phyloP scores from a whole-genome alignment of 2,113 vertebrate genomes.

The Sylvia atricapilla region DNA sequence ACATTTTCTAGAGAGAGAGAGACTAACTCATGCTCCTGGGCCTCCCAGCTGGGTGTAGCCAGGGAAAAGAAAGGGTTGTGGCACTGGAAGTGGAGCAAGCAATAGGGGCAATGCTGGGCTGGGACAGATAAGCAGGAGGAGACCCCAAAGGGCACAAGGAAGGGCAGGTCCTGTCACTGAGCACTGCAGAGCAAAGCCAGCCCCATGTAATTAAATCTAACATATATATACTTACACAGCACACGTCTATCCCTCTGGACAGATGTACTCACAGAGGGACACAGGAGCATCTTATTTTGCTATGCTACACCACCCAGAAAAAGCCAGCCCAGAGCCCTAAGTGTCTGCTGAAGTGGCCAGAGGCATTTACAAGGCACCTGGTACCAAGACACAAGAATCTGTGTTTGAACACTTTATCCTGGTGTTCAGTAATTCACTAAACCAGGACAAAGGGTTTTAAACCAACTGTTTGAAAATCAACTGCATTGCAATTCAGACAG shows the following conservation, averaged over 20 bases:
- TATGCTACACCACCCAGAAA: not conserved
- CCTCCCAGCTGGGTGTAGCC: not conserved
- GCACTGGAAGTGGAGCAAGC: not conserved
- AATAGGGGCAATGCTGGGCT: not conserved
- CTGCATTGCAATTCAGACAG: conserved; percentile 10
- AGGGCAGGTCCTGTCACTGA: not conserved
- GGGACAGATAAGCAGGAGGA: not conserved
- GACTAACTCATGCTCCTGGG: not conserved
- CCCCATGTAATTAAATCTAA: rapidly evolving
- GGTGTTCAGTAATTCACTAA: conserved; percentile 30
- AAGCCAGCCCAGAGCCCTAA: not conserved
- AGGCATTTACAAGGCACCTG: not conserved
- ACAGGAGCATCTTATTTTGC: not conserved
- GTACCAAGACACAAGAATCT: not conserved
- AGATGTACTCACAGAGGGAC: not conserved
- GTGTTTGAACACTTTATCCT: not conserved
- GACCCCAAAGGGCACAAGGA: not conserved
- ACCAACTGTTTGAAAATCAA: not conserved
- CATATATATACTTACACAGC: not conserved
- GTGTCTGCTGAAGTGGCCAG: not conserved
- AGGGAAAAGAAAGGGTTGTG: not conserved
- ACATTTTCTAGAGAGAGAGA: not conserved
- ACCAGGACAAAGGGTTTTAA: not conserved
- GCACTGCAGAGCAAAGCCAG: not conserved
- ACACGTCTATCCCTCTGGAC: not conserved